Percentiles rank a stretch among this genome's conserved stretches.
Evolutionary conservation across 2,113 vertebrate species (phyloP).

Genomic region (Tylochromis polylepis): DNA sequence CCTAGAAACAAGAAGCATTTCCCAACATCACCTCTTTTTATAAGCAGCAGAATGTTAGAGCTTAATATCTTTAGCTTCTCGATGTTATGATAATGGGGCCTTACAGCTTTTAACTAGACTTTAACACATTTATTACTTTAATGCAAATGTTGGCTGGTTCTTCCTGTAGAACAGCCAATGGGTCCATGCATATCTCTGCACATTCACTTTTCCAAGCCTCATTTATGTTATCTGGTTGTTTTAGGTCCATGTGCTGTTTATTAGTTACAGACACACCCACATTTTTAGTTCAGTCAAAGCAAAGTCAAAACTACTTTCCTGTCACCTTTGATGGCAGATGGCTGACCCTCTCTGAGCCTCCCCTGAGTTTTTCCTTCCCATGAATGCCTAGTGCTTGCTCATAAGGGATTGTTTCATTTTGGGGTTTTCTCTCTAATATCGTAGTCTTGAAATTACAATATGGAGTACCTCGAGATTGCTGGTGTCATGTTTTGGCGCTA

Average conservation of each 20-base stretch:
- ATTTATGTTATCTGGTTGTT: not conserved
- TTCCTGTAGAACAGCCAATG: not conserved
- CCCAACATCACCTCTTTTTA: not conserved
- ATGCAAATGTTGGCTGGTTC: not conserved
- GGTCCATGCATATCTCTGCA: not conserved
- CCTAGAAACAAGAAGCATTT: not conserved
- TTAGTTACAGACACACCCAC: not conserved
- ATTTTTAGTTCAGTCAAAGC: not conserved
- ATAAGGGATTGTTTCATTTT: not conserved
- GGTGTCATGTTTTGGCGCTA: not conserved
- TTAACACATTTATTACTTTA: slow-evolving; percentile 6
- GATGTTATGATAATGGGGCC: not conserved
- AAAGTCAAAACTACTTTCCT: not conserved
- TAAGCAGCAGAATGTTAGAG: not conserved
- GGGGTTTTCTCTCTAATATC: not conserved
- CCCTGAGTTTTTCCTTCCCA: not conserved
- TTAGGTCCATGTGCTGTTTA: not conserved
- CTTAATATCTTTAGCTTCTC: not conserved
- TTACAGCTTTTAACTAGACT: not conserved
- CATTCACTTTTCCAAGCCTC: not conserved
- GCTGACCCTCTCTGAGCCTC: not conserved
- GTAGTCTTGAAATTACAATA: not conserved
- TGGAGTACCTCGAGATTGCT: not conserved
- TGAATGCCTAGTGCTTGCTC: not conserved
- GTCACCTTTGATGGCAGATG: not conserved